Conservation (phyloP, 2,113 vertebrate species). For the Pipra filicauda region DNA sequence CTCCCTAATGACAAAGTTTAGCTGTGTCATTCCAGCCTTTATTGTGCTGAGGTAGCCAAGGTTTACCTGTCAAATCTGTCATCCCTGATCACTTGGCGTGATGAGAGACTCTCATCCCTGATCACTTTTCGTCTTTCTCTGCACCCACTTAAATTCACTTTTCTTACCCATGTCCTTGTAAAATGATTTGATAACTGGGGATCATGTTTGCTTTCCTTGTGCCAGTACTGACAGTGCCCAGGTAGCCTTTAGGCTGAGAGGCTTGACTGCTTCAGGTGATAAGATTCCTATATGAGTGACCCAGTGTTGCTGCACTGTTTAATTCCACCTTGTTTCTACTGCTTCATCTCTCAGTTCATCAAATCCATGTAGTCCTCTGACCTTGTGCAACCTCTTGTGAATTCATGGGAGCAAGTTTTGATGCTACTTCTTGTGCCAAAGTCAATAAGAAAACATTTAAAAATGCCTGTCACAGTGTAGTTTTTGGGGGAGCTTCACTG, state of each 20-base stretch:
- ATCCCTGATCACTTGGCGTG: not conserved
- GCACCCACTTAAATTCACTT: not conserved
- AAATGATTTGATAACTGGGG: not conserved
- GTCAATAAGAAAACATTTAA: not conserved
- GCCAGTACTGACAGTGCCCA: not conserved
- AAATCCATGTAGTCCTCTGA: not conserved
- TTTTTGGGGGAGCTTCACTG: not conserved
- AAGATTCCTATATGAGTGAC: not conserved
- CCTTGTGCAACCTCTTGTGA: not conserved
- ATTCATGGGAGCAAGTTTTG: not conserved
- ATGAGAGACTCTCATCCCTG: no score
- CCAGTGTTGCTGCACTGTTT: not conserved
- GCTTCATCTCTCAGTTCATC: not conserved
- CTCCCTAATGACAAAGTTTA: not conserved
- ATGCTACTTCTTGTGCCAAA: not conserved
- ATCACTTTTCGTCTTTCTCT: not conserved
- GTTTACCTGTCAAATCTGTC: not conserved
- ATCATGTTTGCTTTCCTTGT: fast-evolving
- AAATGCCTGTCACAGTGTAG: not conserved
- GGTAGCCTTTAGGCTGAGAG: not conserved
- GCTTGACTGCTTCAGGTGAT: not conserved
- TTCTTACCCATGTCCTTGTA: not conserved
- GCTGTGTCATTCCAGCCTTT: not conserved
- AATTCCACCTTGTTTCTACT: not conserved
- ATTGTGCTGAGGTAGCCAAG: not conserved